Evolutionary conservation across 2,113 vertebrate species (phyloP).

Genomic region (Leptosomus discolor): DNA sequence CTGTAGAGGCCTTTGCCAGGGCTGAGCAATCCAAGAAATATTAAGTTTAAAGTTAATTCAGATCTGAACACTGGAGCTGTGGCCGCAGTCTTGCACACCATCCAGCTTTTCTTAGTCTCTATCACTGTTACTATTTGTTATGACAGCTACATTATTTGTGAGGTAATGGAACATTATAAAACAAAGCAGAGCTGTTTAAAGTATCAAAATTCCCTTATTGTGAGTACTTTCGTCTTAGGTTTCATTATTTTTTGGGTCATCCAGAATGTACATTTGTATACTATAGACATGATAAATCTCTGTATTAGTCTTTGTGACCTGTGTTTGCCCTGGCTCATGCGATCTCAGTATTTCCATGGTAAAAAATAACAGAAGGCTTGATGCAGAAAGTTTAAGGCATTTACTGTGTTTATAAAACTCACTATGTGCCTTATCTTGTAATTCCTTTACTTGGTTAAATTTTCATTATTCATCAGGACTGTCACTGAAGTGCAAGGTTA

Average conservation of each 20-base stretch:
- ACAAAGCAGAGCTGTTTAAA: constrained; percentile 36
- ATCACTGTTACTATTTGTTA: constrained; percentile 36
- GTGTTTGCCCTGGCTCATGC: not conserved
- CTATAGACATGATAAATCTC: not conserved
- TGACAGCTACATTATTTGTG: constrained; percentile 57
- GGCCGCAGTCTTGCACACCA: not conserved
- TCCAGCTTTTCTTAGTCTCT: constrained; percentile 28
- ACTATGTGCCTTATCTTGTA: not conserved
- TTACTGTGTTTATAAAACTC: constrained; percentile 35
- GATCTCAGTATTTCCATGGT: not conserved
- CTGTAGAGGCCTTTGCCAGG: not conserved
- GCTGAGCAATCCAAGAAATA: constrained; percentile 20
- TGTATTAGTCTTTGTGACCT: constrained; percentile 46
- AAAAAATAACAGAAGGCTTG: not conserved
- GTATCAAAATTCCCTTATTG: constrained; percentile 16
- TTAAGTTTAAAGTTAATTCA: not conserved
- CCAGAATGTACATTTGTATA: not conserved
- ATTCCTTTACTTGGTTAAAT: constrained; percentile 14
- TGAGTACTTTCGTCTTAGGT: not conserved
- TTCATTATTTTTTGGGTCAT: constrained; percentile 15
- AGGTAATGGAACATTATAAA: constrained; percentile 21
- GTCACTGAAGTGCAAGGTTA: not conserved
- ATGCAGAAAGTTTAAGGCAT: not conserved
- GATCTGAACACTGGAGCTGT: not conserved
- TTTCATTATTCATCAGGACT: constrained; percentile 28